These are phyloP conservation scores for Tragelaphus eurycerus DNA, from an alignment of 2,797 vertebrate species.

Conservation along the genomic window DNA sequence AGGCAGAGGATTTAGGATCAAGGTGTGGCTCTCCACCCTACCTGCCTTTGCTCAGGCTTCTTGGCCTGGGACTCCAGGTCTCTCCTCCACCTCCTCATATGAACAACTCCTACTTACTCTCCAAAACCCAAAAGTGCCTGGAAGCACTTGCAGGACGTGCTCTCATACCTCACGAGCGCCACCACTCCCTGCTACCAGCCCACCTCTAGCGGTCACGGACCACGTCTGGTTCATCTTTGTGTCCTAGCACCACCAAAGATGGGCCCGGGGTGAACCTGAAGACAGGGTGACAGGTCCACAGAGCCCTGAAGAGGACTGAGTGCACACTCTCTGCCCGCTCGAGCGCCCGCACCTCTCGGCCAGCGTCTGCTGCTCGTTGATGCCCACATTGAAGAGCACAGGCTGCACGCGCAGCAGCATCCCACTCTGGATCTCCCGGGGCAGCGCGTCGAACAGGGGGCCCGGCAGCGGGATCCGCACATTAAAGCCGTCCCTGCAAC, in stretches of 20 bases:
- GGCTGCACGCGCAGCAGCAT: conserved; percentile 98
- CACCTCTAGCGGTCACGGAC: not conserved
- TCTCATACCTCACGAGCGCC: not conserved
- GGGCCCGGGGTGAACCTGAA: not conserved
- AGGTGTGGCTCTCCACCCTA: not conserved
- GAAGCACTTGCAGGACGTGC: not conserved
- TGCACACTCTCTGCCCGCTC: rapidly evolving
- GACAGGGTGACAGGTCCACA: too few species aligned
- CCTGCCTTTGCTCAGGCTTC: not conserved
- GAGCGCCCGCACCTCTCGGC: conserved; percentile 92
- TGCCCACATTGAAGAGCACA: conserved; percentile 96
- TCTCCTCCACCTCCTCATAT: not conserved
- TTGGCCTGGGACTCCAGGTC: not conserved
- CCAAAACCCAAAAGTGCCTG: not conserved
- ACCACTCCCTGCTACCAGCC: not conserved
- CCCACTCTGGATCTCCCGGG: conserved; percentile 97
- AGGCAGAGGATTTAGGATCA: not conserved
- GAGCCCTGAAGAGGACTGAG: not conserved
- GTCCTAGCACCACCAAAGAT: not conserved
- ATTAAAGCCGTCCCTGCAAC: conserved; percentile 92
- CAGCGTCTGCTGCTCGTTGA: conserved; percentile 98
- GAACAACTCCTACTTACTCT: not conserved
- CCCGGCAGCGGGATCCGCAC: conserved; percentile 95
- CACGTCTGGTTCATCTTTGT: not conserved
- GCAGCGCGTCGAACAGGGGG: conserved; percentile 93